Evolutionary conservation across 2,797 vertebrate species (phyloP), one percentile per base, ranked within the genome.

Genomic region (Pangasius sanitwongsei): DNA sequence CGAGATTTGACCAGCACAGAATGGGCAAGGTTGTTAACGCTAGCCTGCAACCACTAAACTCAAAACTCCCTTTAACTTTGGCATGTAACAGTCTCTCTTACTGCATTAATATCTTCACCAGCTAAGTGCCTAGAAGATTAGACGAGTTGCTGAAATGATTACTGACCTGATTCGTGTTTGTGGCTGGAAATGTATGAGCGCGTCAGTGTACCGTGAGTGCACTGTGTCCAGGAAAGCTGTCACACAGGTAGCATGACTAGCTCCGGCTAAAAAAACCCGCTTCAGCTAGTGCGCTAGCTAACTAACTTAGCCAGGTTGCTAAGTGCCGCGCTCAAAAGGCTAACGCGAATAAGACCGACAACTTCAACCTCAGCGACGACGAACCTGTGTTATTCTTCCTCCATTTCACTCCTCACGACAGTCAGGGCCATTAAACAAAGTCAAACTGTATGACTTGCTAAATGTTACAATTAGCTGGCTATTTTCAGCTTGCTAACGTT

Each of bases 181-280:
- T 31, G 28, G 20, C 18, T 44, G 85, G 44, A 87, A 89, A 61
- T 18, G 61, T 65, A 16, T 15, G 61, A 87, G 72, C 25, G 63
- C 74, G 69, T 83, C 78, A 83, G 85, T 86, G 7, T 89, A 83
- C 3, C 77, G 37, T 31, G 69, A 83, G 57, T 63, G 72, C 8
- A 65, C 55, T 9, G 83, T 70, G 89, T 74, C 57, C 86, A 77
- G 41, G 59, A 72, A 83, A 90, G 96, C 96, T 96, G 96, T 97
- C 96, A 96, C 55, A 89, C 89, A 87, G 89, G 70, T 89, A 96
- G 96, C 88, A 85, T 48, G 74, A 89, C 87, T 72, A 86, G 89
- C 89, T 85, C 59, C 74, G 44, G 83, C 83, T 75, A 85, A 55
- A 74, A 59, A 61, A 59, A 8, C 61, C 82, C 80, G 70, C 69